Percentiles rank a stretch among this genome's conserved stretches.
These are phyloP conservation scores for Eulithis testata DNA, from an alignment of 2,888 invertebrate species.

Conservation along the genomic window DNA sequence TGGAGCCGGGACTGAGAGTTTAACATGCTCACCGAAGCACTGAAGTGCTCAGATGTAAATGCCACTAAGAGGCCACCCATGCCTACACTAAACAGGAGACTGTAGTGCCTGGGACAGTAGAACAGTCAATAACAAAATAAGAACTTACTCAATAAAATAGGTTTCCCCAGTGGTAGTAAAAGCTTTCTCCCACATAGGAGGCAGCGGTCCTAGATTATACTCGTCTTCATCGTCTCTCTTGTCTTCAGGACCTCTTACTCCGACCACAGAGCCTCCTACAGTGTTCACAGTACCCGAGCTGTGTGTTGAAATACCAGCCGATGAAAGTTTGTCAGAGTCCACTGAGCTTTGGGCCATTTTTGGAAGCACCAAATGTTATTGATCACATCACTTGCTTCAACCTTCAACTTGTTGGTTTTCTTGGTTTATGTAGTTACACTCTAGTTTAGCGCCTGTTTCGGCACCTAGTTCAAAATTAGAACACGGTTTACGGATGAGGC, in stretches of 20 bases:
- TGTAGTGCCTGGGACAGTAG: no score
- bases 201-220: constrained; percentile 95
- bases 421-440: constrained; percentile 17
- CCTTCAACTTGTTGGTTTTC: no score
- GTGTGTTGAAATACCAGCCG: constrained; percentile 79
- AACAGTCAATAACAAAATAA: background rate
- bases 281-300: constrained; percentile 80
- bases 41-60: no score
- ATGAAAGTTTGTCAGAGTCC: constrained; percentile 79
- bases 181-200: constrained; percentile 98
- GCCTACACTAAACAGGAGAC: no score
- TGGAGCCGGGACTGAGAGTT: no score
- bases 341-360: constrained; percentile 77
- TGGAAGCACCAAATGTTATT: constrained; percentile 28
- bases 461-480: constrained; percentile 41
- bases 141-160: constrained; percentile 97
- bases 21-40: no score
- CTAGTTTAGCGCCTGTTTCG: constrained; percentile 38
- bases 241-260: constrained; percentile 70
- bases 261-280: constrained; percentile 77
- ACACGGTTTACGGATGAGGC: constrained; percentile 23
- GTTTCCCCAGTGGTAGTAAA: constrained; percentile 98
- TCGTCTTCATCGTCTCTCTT: constrained; percentile 86
- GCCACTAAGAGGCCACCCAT: no score
- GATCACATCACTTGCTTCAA: constrained; percentile 32